Evolutionary conservation across 2,113 vertebrate genomes (phyloP).

Genomic region (Panthera uncia): DNA sequence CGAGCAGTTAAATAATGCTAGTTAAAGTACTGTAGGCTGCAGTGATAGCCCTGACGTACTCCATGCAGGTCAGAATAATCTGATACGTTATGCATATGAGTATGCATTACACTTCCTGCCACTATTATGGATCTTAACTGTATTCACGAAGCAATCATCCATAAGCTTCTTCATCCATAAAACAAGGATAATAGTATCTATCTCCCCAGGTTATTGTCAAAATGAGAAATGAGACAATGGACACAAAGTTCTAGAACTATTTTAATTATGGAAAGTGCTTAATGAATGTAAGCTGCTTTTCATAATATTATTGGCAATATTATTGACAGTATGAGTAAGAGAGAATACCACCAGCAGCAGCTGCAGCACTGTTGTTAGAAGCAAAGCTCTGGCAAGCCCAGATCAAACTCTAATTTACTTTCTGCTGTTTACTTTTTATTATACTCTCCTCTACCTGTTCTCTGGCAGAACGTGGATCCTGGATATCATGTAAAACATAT

Average conservation of each 20-base stretch:
- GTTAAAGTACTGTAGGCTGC: neutral
- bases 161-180: neutral
- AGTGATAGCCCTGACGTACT: neutral
- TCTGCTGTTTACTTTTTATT: constrained; percentile 15
- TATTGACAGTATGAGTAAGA: neutral
- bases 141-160: neutral
- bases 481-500: neutral
- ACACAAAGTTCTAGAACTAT: constrained; percentile 42
- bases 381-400: neutral
- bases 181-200: neutral
- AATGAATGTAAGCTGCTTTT: neutral
- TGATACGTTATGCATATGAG: neutral
- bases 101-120: neutral
- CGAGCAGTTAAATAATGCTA: neutral
- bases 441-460: constrained; percentile 1
- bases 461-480: neutral
- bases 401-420: constrained; percentile 9
- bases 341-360: neutral
- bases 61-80: neutral
- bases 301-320: neutral
- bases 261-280: neutral
- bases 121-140: neutral
- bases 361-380: neutral
- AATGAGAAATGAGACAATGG: constrained; percentile 17
- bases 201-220: neutral